A percentile compares a stretch with the other conserved stretches of the same genome.
Evolutionary conservation across 2,113 vertebrate species (phyloP).

Genomic region (Willisornis vidua): DNA sequence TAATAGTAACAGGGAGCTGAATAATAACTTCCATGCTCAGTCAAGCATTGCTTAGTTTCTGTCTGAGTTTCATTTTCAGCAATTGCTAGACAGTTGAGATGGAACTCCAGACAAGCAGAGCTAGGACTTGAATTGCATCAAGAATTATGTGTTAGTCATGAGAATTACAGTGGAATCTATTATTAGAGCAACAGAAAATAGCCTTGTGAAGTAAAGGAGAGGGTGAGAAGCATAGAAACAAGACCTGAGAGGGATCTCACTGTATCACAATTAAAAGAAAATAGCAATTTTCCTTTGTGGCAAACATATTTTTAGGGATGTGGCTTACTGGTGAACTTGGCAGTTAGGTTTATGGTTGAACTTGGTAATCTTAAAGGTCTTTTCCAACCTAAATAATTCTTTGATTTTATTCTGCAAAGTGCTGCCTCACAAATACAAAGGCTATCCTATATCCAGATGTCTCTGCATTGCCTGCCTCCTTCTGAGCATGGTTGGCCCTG

Average conservation of each 20-base stretch:
- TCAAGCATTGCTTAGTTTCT: conserved; percentile 43
- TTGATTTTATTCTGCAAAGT: neutral
- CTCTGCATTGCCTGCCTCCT: neutral
- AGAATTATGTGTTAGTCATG: conserved; percentile 44
- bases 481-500: neutral
- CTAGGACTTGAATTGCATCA: conserved; percentile 34
- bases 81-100: conserved; percentile 59
- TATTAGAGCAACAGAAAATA: conserved; percentile 57
- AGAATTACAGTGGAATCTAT: conserved; percentile 1
- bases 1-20: neutral
- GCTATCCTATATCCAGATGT: neutral
- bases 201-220: conserved; percentile 12
- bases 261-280: conserved; percentile 2
- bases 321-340: neutral
- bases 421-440: neutral
- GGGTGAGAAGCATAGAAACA: neutral
- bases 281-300: neutral
- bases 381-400: neutral
- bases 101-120: conserved; percentile 33
- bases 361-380: neutral
- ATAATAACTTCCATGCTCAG: conserved; percentile 19
- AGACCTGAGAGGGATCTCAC: neutral
- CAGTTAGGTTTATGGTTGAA: neutral
- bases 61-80: conserved; percentile 52
- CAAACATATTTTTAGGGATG: neutral